phyloP scores from a whole-genome alignment of 1,140 invertebrate species.

The honey bee (Apis mellifera) region Amel_HAv3.1 CM009931.2:27617001-27617500 shows the following conservation, averaged over 20 bases:
- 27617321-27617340: slow-evolving; percentile 52
- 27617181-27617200: slow-evolving; percentile 55
- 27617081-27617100: too few relatives aligned
- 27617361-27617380: slow-evolving; percentile 24
- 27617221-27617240: slow-evolving; percentile 12
- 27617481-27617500: too few relatives aligned
- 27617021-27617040: too few relatives aligned
- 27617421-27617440: slow-evolving; percentile 6
- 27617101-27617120: neutral
- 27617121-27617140: neutral
- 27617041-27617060: too few relatives aligned
- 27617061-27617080: too few relatives aligned
- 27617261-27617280: slow-evolving; percentile 49
- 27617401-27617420: slow-evolving; percentile 28
- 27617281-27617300: slow-evolving; percentile 33
- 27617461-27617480: neutral
- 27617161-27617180: slow-evolving; percentile 1
- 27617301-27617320: slow-evolving; percentile 62
- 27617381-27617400: slow-evolving; percentile 8
- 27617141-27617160: neutral
- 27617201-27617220: slow-evolving; percentile 30
- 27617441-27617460: neutral
- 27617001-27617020: too few relatives aligned
- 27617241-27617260: slow-evolving; percentile 27
- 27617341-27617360: slow-evolving; percentile 64